Conservation (phyloP, 1,140 invertebrate species). For the Drosophila littoralis region DNA sequence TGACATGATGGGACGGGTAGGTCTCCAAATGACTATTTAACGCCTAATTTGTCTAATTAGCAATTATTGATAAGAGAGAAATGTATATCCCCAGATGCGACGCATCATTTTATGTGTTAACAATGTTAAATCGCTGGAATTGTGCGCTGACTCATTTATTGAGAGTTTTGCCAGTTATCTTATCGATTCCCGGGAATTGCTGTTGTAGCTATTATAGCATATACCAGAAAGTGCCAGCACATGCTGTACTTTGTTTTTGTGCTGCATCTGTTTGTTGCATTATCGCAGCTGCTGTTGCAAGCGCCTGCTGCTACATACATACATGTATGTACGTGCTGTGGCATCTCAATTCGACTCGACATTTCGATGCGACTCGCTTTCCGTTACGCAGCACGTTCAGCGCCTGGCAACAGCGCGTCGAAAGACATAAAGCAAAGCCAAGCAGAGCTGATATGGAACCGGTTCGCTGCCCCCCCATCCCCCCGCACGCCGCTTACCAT, state of each 20-base stretch:
- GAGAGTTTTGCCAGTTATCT: constrained; percentile 19
- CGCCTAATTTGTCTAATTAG: constrained; percentile 33
- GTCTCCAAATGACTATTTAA: constrained; percentile 19
- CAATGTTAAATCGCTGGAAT: not conserved
- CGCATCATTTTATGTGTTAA: constrained; percentile 22
- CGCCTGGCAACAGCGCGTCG: constrained; percentile 64
- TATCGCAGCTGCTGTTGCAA: constrained; percentile 52
- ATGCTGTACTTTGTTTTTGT: constrained; percentile 11
- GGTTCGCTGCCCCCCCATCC: constrained; percentile 30
- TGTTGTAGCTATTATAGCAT: constrained; percentile 6
- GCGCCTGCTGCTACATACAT: constrained; percentile 42
- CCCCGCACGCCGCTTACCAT: not conserved
- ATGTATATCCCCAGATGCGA: not conserved
- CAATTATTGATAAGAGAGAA: not conserved
- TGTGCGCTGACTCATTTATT: constrained; percentile 24
- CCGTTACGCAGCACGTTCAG: constrained; percentile 1
- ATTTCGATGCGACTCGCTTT: constrained; percentile 29
- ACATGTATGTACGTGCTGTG: constrained; percentile 21
- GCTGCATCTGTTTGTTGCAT: not conserved
- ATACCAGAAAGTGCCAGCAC: constrained; percentile 33
- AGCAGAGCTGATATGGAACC: constrained; percentile 67
- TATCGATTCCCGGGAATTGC: constrained; percentile 26
- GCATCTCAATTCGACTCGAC: constrained; percentile 20
- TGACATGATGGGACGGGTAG: constrained; percentile 86
- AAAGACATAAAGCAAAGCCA: constrained; percentile 26